A percentile compares a stretch with the other conserved stretches of the same genome.
These are phyloP conservation scores for Dasypus novemcinctus DNA, from an alignment of 2,113 vertebrate genomes.

Conservation along the genomic window DNA sequence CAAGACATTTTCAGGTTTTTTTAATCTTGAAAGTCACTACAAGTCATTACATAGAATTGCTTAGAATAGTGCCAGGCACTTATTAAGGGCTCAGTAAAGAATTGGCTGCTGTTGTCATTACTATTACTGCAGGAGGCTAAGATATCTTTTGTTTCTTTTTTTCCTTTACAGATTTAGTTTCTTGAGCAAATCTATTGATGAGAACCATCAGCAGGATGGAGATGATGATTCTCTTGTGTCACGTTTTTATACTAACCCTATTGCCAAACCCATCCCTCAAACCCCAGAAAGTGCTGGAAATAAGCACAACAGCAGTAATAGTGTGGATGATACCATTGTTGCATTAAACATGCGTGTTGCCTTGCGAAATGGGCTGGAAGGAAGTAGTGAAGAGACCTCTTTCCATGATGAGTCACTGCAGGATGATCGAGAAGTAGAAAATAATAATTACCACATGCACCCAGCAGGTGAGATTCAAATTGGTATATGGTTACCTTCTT, in stretches of 20 bases:
- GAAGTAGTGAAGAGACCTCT: conserved; percentile 92
- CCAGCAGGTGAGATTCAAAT: conserved; percentile 89
- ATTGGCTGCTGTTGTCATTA: not conserved
- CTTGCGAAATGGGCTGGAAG: conserved; percentile 88
- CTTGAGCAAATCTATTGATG: conserved; percentile 82
- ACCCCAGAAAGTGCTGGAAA: conserved; percentile 77
- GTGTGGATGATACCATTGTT: conserved; percentile 90
- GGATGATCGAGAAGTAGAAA: conserved; percentile 87
- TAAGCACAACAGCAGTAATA: conserved; percentile 78
- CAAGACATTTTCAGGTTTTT: not conserved
- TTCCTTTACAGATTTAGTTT: conserved; percentile 52
- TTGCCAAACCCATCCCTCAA: conserved; percentile 92
- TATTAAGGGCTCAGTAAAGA: conserved; percentile 17
- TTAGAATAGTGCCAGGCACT: not conserved
- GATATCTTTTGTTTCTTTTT: not conserved
- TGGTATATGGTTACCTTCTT: not conserved
- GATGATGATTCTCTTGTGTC: conserved; percentile 89
- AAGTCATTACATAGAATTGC: not conserved
- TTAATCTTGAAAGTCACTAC: not conserved
- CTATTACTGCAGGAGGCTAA: not conserved
- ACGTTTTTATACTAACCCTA: conserved; percentile 91
- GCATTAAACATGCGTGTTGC: conserved; percentile 90
- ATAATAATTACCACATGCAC: conserved; percentile 81
- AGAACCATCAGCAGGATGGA: conserved; percentile 84
- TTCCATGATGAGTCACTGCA: conserved; percentile 92